Evolutionary conservation across 2,888 invertebrate species (phyloP), one percentile per base, ranked within the genome.

Genomic region (Chromoteleia sp.): DNA sequence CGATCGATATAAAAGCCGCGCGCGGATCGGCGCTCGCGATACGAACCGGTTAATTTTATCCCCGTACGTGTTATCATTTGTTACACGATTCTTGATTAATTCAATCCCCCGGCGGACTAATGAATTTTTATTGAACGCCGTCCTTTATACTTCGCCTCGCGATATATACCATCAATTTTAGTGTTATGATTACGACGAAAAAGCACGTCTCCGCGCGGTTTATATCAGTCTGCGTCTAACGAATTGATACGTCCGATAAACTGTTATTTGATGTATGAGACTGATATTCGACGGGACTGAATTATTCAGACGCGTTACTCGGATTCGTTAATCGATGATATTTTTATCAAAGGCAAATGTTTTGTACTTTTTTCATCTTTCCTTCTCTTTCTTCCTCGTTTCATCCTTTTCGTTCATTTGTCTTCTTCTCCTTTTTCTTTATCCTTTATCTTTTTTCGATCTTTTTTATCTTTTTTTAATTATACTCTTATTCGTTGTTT

Each of bases 71-170:
- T 73, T 67, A 79, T 67, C 74, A 50, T 65, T 71, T 65, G 65
- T 59, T 71, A 71, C 78, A 74, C 56, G 54, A 74, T 68, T 74
- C 80, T 50, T 80, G 73, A 80, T 74, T 80, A 80, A 78, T 78
- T 73, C 45, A 43, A 78, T 71, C 45, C 52, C 29, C 21, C 41
- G 50, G 10, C 59, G 59, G 43, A 52, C 78, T 73, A 67, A 78
- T 78, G 67, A 78, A 78, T 73, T 71, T 78, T 73, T 58, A 59
- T 78, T 68, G 68, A 58, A 59, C 68, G 50, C 19, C 59, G 54
- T 70, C 56, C 50, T 43, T 65, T 54, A 58, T 70, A 50, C 12
- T 61, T 67, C 50, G n/a, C 54, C 41, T 63, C 56, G 48, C 33
- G 65, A 65, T 58, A 30, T 10, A 61, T 30, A 17, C 54, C 59